Conservation (phyloP, 2,888 invertebrate genomes). For the Mesorhabditis belari region DNA sequence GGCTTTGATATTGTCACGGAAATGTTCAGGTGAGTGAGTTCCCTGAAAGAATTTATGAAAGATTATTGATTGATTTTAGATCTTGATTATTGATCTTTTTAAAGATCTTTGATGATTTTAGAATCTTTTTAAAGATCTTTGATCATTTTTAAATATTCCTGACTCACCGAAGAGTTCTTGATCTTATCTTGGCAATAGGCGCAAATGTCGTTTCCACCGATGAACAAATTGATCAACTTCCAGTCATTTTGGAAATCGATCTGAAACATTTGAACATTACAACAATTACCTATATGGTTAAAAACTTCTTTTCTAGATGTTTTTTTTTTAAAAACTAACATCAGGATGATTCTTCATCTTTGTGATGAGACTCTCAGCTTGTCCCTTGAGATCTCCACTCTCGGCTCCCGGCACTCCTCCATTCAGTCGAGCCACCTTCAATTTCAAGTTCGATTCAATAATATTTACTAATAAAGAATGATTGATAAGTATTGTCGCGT, state of each 20-base stretch:
- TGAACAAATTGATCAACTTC: constrained; percentile 44
- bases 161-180: constrained; percentile 11
- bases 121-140: neutral
- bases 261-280: constrained; percentile 4
- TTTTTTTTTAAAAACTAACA: constrained; percentile 5
- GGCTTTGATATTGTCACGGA: constrained; percentile 18
- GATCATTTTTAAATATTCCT: neutral
- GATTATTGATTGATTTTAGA: neutral
- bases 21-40: constrained; percentile 16
- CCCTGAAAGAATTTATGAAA: constrained; percentile 2
- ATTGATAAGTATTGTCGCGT: neutral
- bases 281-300: neutral
- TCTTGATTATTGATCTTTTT: neutral
- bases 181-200: constrained; percentile 27
- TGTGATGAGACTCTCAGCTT: constrained; percentile 27
- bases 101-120: neutral
- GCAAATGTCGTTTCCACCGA: constrained; percentile 44
- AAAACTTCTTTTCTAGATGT: neutral
- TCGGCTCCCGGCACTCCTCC: constrained; percentile 30
- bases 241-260: constrained; percentile 36
- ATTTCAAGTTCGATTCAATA: too few relatives aligned
- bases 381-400: constrained; percentile 22
- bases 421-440: constrained; percentile 22
- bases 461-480: too few relatives aligned
- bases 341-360: constrained; percentile 26